Base-by-base conservation (phyloP, 2,797 vertebrate genomes). In the Orestias chungarensis region DNA sequence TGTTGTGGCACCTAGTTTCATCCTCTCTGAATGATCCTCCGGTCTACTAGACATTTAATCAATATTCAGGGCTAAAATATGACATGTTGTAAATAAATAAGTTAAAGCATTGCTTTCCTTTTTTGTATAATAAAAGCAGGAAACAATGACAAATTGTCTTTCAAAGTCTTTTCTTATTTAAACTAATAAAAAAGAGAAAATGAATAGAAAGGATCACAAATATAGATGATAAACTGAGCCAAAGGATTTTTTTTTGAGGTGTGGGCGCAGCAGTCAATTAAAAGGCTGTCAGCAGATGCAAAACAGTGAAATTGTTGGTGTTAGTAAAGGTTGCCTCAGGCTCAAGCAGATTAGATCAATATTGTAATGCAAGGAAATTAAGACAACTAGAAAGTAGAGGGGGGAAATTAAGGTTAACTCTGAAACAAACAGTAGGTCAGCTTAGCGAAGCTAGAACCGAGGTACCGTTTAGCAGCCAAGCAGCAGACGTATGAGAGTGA, bases 221-320 rank as follows among this genome's bases (percentile, higher is more conserved):
- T 40, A 38, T 70, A 27, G 76, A 25, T 25, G 42, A 82, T 71
- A 81, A 75, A 52, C 50, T 0, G 14, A 54, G 68, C 61, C n/a
- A 52, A 29, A 38, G 54, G 47, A 49, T 73, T 61, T 76, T 35
- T 52, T 33, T 0, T 55, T 54, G 2, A 0, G n/a, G 38, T 33
- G 87, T 88, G 71, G 82, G 85, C 3, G 68, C 73, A 52, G 2
- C 6, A 27, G 65, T 17, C 77, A 68, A 65, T 78, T 59, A 80
- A 73, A 89, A 77, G 79, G 49, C 84, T 78, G 38, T 23, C 75
- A 73, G 76, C 6, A 82, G 67, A 78, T 54, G 25, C 23, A 70
- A 62, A 72, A 72, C 64, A 78, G 64, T 82, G 71, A 86, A 74
- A 72, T 71, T 52, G 75, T 72, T 79, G 40, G 71, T 66, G 75